Evolutionary conservation across 2,797 vertebrate genomes (phyloP).

Genomic region (Arremon aurantiirostris): DNA sequence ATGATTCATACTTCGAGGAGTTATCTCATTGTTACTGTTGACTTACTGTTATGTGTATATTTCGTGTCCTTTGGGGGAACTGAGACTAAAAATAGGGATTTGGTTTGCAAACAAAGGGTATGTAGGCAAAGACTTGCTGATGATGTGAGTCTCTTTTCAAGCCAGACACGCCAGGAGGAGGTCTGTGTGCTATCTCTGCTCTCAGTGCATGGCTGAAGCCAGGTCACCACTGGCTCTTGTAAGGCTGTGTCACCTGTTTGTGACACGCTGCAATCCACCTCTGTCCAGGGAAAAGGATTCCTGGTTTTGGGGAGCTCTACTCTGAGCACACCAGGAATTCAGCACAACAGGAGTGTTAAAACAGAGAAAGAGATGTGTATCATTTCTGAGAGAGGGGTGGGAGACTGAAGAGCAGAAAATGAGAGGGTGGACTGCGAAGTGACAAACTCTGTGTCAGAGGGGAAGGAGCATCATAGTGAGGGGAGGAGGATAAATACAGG

Average conservation of each 20-base stretch:
- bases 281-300: neutral
- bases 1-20: neutral
- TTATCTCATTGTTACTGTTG: neutral
- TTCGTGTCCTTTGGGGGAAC: neutral
- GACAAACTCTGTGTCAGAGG: neutral
- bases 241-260: neutral
- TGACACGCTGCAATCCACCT: neutral
- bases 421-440: neutral
- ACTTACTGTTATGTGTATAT: neutral
- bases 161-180: neutral
- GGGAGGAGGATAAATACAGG: neutral
- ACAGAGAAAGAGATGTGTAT: neutral
- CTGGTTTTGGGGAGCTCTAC: neutral
- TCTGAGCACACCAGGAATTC: neutral
- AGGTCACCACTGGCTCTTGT: neutral
- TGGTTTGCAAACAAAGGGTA: neutral
- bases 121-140: neutral
- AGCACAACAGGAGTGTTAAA: neutral
- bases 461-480: rapidly evolving
- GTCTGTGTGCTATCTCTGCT: neutral
- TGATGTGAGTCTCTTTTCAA: neutral
- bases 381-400: neutral
- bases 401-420: neutral
- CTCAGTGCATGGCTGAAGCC: neutral
- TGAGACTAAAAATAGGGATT: neutral